Percentiles rank a stretch among this genome's conserved stretches.
Evolutionary conservation across 2,113 vertebrate genomes (phyloP).

Genomic region (Cryptotis parvus): DNA sequence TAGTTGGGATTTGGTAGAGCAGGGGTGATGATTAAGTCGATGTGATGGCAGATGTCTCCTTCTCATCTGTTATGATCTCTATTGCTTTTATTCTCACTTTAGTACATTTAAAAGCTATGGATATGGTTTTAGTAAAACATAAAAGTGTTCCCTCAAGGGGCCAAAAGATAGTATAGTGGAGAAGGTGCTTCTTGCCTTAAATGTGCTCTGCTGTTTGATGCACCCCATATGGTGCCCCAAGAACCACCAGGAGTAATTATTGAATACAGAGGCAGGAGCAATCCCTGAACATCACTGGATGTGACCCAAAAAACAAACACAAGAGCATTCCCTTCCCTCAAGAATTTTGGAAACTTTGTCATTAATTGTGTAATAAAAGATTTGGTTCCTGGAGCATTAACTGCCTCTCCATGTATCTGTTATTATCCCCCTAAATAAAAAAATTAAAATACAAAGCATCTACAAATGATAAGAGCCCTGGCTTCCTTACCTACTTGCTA

Average conservation of each 20-base stretch:
- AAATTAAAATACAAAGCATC: neutral
- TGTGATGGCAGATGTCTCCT: neutral
- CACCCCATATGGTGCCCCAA: no score
- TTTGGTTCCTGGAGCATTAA: constrained; percentile 1
- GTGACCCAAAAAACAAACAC: no score
- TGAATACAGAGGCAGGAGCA: no score
- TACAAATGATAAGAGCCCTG: neutral
- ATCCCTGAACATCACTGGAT: no score
- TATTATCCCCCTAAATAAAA: neutral
- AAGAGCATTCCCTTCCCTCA: neutral
- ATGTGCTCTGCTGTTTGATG: no score
- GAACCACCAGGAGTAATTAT: no score
- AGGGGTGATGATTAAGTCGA: no score
- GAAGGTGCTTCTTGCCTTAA: no score
- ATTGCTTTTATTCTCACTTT: neutral
- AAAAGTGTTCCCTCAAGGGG: neutral
- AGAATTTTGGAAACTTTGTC: constrained; percentile 3
- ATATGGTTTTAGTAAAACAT: neutral
- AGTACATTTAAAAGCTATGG: neutral
- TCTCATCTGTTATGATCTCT: neutral
- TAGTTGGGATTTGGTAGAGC: no score
- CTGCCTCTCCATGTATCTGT: neutral
- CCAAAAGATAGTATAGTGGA: neutral
- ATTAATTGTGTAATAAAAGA: neutral
- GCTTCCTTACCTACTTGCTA: neutral